phyloP scores from a whole-genome alignment of 2,888 invertebrate genomes.

The Terebella lapidaria region DNA sequence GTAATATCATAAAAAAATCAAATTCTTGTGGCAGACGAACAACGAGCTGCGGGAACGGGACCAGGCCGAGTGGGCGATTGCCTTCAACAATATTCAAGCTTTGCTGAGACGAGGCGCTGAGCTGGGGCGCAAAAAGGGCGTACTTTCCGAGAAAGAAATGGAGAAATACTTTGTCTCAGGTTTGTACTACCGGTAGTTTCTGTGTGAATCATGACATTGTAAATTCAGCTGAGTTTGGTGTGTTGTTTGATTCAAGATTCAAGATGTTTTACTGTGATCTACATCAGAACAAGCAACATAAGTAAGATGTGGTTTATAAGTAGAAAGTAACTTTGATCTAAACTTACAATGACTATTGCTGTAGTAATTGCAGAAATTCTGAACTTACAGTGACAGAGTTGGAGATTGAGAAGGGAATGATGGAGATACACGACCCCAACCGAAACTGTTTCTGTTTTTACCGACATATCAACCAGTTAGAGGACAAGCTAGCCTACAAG shows the following conservation, averaged over 20 bases:
- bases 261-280: background rate
- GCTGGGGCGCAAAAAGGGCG: conserved; percentile 27
- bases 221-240: background rate
- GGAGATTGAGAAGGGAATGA: conserved; percentile 25
- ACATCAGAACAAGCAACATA: background rate
- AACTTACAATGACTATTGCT: too few species aligned
- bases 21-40: conserved; percentile 15
- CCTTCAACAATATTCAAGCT: conserved; percentile 27
- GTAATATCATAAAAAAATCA: too few species aligned
- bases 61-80: conserved; percentile 28
- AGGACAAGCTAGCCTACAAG: conserved; percentile 3
- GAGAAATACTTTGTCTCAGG: conserved; percentile 38
- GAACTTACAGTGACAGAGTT: conserved; percentile 27
- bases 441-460: conserved; percentile 22
- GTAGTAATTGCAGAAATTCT: too few species aligned
- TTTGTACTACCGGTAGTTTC: too few species aligned
- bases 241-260: background rate
- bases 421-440: conserved; percentile 12
- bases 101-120: conserved; percentile 31
- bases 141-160: conserved; percentile 25
- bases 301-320: background rate
- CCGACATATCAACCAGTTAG: conserved; percentile 21
- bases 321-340: too few species aligned
- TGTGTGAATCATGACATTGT: background rate
- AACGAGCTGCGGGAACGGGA: conserved; percentile 23